These are phyloP conservation scores for Electrophaes corylata DNA, from an alignment of 2,888 invertebrate species.

Conservation along the genomic window DNA sequence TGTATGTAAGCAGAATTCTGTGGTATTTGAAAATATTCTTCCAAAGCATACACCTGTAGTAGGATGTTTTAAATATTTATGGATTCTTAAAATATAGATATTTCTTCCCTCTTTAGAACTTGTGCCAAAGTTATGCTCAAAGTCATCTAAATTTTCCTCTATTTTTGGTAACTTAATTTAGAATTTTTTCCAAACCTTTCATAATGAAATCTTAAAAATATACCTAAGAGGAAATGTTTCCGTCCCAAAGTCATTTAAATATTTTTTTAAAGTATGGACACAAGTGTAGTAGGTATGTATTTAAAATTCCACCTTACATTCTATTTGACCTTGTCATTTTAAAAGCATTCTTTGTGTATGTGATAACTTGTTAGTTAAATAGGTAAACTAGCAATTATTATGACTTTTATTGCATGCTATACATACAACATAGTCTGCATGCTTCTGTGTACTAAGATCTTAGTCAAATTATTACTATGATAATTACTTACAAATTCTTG, in stretches of 20 bases:
- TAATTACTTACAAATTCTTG: constrained; percentile 45
- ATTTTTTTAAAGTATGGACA: constrained; percentile 59
- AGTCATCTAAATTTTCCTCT: constrained; percentile 34
- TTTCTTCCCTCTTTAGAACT: constrained; percentile 16
- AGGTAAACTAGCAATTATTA: constrained; percentile 45
- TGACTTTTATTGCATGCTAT: constrained; percentile 41
- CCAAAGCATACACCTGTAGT: too few relatives aligned
- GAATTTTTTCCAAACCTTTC: constrained; percentile 23
- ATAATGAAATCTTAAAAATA: constrained; percentile 36
- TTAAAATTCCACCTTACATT: constrained; percentile 50
- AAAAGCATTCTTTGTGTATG: constrained; percentile 50
- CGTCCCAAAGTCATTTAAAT: constrained; percentile 81
- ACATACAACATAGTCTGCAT: constrained; percentile 44
- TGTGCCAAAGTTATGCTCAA: constrained; percentile 45
- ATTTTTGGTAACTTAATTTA: constrained; percentile 23
- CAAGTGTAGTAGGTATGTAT: constrained; percentile 44
- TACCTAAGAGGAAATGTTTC: constrained; percentile 70
- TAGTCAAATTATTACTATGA: constrained; percentile 56
- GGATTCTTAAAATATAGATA: constrained; percentile 2
- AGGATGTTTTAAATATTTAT: constrained; percentile 7
- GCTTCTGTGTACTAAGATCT: constrained; percentile 52
- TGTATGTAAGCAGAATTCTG: constrained; percentile 1
- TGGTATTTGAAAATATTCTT: not conserved
- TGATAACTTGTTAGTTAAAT: constrained; percentile 40
- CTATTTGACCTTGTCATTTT: constrained; percentile 50